Conservation (phyloP, 2,113 vertebrate species). For the Hippocampus abdominalis region DNA sequence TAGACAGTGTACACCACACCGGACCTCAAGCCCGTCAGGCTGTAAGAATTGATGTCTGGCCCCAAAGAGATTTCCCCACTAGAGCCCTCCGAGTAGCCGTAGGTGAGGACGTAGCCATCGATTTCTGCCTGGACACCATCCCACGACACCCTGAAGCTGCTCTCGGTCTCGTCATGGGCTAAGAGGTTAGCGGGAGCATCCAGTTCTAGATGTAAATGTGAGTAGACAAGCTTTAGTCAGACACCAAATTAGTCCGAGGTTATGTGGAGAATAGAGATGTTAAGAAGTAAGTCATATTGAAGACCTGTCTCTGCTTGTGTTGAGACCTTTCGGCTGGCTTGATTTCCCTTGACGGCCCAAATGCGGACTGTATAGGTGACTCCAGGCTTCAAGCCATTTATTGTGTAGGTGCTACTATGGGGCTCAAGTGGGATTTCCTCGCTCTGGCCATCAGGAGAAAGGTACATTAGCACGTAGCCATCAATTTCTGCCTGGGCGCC, state of each 20-base stretch:
- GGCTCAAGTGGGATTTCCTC: conserved; percentile 67
- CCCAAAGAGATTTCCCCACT: conserved; percentile 67
- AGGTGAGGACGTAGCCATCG: conserved; percentile 77
- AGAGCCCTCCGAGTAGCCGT: conserved; percentile 70
- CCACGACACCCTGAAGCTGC: conserved; percentile 73
- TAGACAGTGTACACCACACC: conserved; percentile 73
- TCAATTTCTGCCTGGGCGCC: conserved; percentile 71
- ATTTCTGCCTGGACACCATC: conserved; percentile 68
- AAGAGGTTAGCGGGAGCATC: conserved; percentile 53
- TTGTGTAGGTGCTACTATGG: conserved; percentile 58
- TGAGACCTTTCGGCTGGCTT: conserved; percentile 70
- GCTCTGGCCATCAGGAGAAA: conserved; percentile 67
- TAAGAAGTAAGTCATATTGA: background rate
- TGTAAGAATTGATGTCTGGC: conserved; percentile 62
- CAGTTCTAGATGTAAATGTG: conserved; percentile 38
- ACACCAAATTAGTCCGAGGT: background rate
- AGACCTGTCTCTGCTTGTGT: conserved; percentile 34
- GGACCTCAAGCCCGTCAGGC: conserved; percentile 72
- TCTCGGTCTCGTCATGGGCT: conserved; percentile 69
- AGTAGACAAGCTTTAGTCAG: conserved; percentile 16
- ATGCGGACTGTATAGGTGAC: conserved; percentile 72
- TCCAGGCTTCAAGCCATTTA: conserved; percentile 76
- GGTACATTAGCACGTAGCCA: conserved; percentile 76
- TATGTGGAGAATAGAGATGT: background rate
- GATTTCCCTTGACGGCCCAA: conserved; percentile 76